Conservation (phyloP, 2,888 invertebrate species). For the Volucella bombylans region DNA sequence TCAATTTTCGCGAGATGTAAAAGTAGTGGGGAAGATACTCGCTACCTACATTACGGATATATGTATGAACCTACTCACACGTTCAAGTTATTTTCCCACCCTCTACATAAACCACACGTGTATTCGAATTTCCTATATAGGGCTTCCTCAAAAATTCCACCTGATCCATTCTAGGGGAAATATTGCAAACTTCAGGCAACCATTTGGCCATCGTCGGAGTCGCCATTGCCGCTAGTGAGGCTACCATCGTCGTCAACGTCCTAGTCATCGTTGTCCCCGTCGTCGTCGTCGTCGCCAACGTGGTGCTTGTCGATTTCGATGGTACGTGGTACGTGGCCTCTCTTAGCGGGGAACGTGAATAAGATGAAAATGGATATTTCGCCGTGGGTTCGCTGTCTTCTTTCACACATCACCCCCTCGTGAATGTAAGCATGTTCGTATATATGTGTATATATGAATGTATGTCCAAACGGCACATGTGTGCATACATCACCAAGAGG, state of each 20-base stretch:
- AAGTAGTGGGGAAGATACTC: slow-evolving; percentile 25
- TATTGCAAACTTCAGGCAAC: slow-evolving; percentile 69
- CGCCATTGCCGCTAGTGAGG: slow-evolving; percentile 11
- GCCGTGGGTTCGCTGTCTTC: slow-evolving; percentile 68
- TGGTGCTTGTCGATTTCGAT: slow-evolving; percentile 3
- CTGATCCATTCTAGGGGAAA: slow-evolving; percentile 59
- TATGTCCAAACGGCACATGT: slow-evolving; percentile 56
- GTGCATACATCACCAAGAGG: slow-evolving; percentile 67
- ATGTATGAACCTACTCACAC: slow-evolving; percentile 51
- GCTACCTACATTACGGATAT: neutral
- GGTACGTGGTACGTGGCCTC: slow-evolving; percentile 65
- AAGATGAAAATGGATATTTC: slow-evolving; percentile 73
- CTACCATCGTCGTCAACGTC: slow-evolving; percentile 16
- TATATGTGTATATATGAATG: slow-evolving; percentile 29
- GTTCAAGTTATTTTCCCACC: neutral
- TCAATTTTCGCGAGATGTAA: slow-evolving; percentile 72
- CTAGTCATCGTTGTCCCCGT: neutral
- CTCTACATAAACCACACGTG: neutral
- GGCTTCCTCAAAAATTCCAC: slow-evolving; percentile 64
- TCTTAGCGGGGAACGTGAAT: slow-evolving; percentile 72
- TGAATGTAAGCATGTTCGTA: slow-evolving; percentile 15
- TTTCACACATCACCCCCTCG: slow-evolving; percentile 31
- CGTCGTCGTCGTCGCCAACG: slow-evolving; percentile 26
- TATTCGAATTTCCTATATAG: slow-evolving; percentile 6
- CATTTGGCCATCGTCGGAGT: slow-evolving; percentile 66